A percentile compares a stretch with the other conserved stretches of the same genome.
These are phyloP conservation scores for Brachionus asplanchnoidis DNA, from an alignment of 1,140 invertebrate genomes.

Conservation along the genomic window DNA sequence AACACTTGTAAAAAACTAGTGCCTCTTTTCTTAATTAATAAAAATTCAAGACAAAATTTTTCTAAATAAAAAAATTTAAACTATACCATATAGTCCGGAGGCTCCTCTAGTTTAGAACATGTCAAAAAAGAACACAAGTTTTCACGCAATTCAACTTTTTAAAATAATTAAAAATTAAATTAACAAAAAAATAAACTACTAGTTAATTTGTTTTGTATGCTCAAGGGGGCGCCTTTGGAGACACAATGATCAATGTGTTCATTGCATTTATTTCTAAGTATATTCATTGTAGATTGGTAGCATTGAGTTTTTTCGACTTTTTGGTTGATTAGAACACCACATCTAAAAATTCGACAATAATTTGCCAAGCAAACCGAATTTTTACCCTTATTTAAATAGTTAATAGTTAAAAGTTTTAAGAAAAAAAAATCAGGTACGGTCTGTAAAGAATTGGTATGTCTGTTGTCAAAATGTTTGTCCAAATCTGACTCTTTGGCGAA, in stretches of 20 bases:
- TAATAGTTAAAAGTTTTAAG: background rate
- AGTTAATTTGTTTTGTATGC: background rate
- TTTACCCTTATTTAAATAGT: background rate
- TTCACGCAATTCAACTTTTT: slow-evolving; percentile 14
- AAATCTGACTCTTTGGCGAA: slow-evolving; percentile 16
- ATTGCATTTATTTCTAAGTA: background rate
- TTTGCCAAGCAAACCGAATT: slow-evolving; percentile 8
- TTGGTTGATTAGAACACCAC: background rate
- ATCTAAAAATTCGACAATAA: slow-evolving; percentile 41
- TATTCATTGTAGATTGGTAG: slow-evolving; percentile 12
- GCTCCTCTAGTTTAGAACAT: background rate
- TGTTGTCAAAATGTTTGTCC: slow-evolving; percentile 28
- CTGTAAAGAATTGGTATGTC: background rate
- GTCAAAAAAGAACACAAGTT: slow-evolving; percentile 20
- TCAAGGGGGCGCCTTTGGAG: background rate
- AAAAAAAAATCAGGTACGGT: background rate
- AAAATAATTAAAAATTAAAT: background rate
- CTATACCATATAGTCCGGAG: slow-evolving; percentile 5
- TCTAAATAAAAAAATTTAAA: background rate
- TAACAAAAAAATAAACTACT: background rate
- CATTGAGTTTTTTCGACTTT: background rate
- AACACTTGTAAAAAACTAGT: slow-evolving; percentile 22
- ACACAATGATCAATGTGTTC: background rate
- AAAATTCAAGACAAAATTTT: background rate
- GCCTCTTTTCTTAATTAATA: background rate